These are phyloP conservation scores for Xenus cinereus DNA, from an alignment of 2,113 vertebrate species.

Conservation along the genomic window DNA sequence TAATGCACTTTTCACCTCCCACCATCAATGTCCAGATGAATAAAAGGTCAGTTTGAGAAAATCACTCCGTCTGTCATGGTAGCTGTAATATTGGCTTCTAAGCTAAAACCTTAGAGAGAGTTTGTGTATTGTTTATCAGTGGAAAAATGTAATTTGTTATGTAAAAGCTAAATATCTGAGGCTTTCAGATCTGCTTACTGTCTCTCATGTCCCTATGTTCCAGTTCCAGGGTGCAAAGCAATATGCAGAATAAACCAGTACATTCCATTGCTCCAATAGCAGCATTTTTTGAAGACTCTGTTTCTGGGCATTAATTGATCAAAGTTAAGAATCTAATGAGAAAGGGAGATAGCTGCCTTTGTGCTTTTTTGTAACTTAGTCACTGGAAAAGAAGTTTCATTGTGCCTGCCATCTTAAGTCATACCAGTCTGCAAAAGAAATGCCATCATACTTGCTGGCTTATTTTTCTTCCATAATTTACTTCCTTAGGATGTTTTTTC, in stretches of 20 bases:
- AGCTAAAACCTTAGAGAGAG: background rate
- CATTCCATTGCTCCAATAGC: background rate
- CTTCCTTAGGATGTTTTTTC: background rate
- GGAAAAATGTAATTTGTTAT: background rate
- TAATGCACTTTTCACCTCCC: background rate
- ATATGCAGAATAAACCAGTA: background rate
- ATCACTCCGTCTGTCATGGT: background rate
- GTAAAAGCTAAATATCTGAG: rapidly evolving
- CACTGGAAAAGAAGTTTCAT: background rate
- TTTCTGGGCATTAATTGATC: background rate
- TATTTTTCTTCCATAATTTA: background rate
- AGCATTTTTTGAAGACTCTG: background rate
- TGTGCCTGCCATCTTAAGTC: background rate
- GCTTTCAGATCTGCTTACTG: background rate
- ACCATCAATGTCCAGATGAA: background rate
- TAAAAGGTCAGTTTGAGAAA: background rate
- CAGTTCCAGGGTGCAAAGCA: background rate
- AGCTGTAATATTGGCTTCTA: background rate
- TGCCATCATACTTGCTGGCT: background rate
- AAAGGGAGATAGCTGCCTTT: background rate
- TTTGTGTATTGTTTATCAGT: background rate
- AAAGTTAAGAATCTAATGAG: background rate
- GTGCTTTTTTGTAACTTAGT: background rate
- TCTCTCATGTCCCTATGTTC: background rate
- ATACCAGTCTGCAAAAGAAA: background rate